A percentile compares a stretch with the other conserved stretches of the same genome.
phyloP scores from a whole-genome alignment of 2,113 vertebrate genomes.

The Petroica traversi region DNA sequence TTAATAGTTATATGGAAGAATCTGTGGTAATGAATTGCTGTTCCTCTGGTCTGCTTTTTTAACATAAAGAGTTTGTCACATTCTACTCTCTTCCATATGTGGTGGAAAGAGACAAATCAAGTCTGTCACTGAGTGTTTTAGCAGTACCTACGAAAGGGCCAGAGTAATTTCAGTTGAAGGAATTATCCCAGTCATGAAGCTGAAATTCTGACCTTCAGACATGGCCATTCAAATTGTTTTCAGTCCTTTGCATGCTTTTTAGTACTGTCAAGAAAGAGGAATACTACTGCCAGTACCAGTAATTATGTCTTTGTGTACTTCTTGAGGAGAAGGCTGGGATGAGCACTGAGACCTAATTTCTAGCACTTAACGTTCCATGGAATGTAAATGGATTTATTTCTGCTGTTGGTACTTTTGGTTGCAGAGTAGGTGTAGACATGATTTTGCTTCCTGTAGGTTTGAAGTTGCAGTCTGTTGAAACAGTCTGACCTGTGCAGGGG shows the following conservation, averaged over 20 bases:
- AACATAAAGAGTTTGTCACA: not conserved
- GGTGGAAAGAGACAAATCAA: not conserved
- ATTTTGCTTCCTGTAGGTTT: not conserved
- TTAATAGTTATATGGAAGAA: not conserved
- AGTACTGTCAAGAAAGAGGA: not conserved
- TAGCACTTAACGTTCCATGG: not conserved
- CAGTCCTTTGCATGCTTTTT: not conserved
- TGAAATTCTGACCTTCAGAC: not conserved
- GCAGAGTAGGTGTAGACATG: not conserved
- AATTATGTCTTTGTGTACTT: not conserved
- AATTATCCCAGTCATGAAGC: fast-evolving
- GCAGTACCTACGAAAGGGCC: not conserved
- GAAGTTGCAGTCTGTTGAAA: not conserved
- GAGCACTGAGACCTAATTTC: not conserved
- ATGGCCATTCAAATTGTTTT: not conserved
- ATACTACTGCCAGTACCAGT: not conserved
- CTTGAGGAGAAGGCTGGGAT: not conserved
- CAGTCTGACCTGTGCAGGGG: not conserved
- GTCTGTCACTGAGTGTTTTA: not conserved
- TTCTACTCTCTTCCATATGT: not conserved
- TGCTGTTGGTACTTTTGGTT: not conserved
- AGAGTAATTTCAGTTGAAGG: not conserved
- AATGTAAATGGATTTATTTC: not conserved
- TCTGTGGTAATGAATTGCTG: not conserved
- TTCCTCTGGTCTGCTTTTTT: not conserved